These are phyloP conservation scores for Hippocampus mohnikei DNA, from an alignment of 2,113 vertebrate species.

Conservation along the genomic window DNA sequence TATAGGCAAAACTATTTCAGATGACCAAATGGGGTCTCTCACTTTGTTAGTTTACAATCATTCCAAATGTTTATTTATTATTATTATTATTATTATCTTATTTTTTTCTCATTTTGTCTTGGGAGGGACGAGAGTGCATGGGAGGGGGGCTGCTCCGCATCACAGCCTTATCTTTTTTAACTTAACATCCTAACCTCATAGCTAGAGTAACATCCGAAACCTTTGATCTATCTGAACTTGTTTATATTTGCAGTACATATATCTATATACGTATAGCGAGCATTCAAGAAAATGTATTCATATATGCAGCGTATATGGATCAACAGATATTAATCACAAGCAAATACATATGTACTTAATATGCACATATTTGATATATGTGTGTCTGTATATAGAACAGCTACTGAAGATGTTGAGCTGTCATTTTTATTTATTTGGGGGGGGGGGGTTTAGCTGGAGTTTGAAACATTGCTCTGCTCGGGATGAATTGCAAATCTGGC, in stretches of 20 bases:
- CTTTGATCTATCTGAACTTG: conserved; percentile 76
- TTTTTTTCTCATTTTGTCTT: conserved; percentile 67
- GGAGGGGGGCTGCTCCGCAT: conserved; percentile 81
- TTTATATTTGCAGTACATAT: conserved; percentile 94
- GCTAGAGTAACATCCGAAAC: conserved; percentile 74
- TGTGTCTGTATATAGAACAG: conserved; percentile 80
- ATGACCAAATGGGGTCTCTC: conserved; percentile 70
- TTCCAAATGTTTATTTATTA: conserved; percentile 70
- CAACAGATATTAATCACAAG: conserved; percentile 76
- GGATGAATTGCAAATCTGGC: conserved; percentile 81
- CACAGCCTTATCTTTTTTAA: conserved; percentile 80
- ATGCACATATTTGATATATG: conserved; percentile 79
- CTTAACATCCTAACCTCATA: conserved; percentile 75
- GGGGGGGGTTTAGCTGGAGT: conserved; percentile 96
- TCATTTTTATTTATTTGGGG: conserved; percentile 71
- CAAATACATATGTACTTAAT: conserved; percentile 77
- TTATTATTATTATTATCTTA: not conserved
- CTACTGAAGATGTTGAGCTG: conserved; percentile 95
- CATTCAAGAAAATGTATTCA: conserved; percentile 86
- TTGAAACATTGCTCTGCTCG: conserved; percentile 88
- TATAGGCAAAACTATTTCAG: conserved; percentile 87
- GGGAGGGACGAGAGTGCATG: conserved; percentile 73
- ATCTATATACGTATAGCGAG: conserved; percentile 80
- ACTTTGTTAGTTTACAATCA: conserved; percentile 80
- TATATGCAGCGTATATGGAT: conserved; percentile 78